Evolutionary conservation across 2,797 vertebrate genomes (phyloP).

Genomic region (Glyptemys insculpta): DNA sequence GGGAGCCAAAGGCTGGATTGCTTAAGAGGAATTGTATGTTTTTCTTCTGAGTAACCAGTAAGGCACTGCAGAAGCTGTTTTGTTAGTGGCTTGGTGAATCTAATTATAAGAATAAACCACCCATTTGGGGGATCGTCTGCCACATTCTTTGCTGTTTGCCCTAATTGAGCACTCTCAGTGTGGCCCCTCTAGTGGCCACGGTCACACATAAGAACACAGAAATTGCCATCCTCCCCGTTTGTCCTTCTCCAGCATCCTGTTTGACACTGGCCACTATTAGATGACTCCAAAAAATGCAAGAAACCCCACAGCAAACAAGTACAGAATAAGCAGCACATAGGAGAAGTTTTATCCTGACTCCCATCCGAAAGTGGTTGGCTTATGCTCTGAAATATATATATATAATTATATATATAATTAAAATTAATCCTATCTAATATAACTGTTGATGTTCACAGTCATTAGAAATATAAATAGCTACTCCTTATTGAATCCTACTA

Average conservation of each 20-base stretch:
- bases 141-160: no score
- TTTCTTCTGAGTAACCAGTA: no score
- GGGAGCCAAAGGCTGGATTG: no score
- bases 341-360: neutral
- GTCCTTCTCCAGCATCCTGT: neutral
- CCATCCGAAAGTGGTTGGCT: neutral
- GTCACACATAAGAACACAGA: neutral
- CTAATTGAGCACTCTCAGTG: no score
- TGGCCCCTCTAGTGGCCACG: no score
- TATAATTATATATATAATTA: no score
- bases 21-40: no score
- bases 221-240: conserved; percentile 33
- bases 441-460: neutral
- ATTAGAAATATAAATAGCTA: neutral
- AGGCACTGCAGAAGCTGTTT: no score
- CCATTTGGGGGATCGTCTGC: no score
- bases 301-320: neutral
- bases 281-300: conserved; percentile 33
- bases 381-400: neutral
- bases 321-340: neutral
- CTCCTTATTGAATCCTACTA: neutral
- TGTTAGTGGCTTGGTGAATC: no score
- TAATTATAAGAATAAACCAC: no score
- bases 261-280: conserved; percentile 28
- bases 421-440: neutral